Evolutionary conservation across 1,140 invertebrate genomes (phyloP).

Genomic region (Drosophila gunungcola): DNA sequence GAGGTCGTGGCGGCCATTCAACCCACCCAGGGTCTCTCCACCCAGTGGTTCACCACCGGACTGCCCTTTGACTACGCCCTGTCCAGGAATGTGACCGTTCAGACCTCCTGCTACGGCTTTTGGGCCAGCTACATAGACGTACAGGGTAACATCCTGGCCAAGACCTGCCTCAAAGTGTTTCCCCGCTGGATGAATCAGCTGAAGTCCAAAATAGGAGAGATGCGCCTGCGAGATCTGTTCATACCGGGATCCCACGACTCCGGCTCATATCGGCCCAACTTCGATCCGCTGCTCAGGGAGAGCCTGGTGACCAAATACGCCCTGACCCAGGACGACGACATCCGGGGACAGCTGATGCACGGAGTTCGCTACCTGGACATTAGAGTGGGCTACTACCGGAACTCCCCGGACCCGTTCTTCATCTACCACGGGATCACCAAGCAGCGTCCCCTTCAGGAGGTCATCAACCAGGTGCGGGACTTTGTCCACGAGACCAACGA

Average conservation of each 20-base stretch:
- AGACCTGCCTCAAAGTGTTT: slow-evolving; percentile 85
- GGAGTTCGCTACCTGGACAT: slow-evolving; percentile 88
- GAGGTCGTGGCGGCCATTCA: slow-evolving; percentile 67
- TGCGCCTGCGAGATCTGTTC: slow-evolving; percentile 86
- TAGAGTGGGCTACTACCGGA: slow-evolving; percentile 86
- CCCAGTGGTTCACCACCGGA: slow-evolving; percentile 78
- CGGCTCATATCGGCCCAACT: slow-evolving; percentile 86
- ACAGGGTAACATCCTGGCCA: slow-evolving; percentile 64
- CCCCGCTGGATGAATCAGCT: slow-evolving; percentile 88
- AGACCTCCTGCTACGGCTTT: slow-evolving; percentile 74
- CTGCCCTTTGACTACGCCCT: slow-evolving; percentile 73
- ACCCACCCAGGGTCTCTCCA: slow-evolving; percentile 38
- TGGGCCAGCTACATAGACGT: slow-evolving; percentile 79
- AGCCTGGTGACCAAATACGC: slow-evolving; percentile 85
- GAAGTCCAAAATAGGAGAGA: slow-evolving; percentile 76
- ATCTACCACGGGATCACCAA: slow-evolving; percentile 86
- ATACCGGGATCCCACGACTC: slow-evolving; percentile 89
- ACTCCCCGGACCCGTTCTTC: slow-evolving; percentile 85
- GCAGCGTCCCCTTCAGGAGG: slow-evolving; percentile 85
- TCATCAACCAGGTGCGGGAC: slow-evolving; percentile 86
- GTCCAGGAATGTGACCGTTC: slow-evolving; percentile 55
- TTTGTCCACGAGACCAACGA: slow-evolving; percentile 88
- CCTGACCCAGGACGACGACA: slow-evolving; percentile 87
- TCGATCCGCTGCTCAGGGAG: slow-evolving; percentile 71
- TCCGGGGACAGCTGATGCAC: slow-evolving; percentile 87